These are phyloP conservation scores for Alentia gelatinosa DNA, from an alignment of 2,888 invertebrate genomes.

Conservation along the genomic window DNA sequence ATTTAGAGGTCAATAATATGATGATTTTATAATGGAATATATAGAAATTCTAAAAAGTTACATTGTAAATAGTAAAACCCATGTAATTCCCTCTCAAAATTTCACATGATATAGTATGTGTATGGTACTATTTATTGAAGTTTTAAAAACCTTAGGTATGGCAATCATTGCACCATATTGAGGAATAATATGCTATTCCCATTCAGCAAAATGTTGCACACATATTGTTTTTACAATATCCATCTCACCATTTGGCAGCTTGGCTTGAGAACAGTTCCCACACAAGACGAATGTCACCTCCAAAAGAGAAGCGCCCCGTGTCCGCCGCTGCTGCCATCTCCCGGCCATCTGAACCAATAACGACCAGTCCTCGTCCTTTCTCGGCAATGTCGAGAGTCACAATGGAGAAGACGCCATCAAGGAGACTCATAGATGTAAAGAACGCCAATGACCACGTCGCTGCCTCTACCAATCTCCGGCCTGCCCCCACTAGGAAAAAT, in stretches of 20 bases:
- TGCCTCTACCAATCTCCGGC: neutral
- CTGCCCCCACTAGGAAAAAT: neutral
- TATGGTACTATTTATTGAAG: no score
- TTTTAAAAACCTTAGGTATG: no score
- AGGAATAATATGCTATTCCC: no score
- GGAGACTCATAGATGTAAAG: neutral
- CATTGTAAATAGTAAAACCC: no score
- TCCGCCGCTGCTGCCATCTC: constrained; percentile 10
- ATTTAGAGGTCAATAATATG: no score
- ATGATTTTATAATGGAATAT: no score
- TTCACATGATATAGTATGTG: no score
- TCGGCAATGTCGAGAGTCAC: neutral
- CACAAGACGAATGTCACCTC: neutral
- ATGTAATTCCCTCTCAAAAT: no score
- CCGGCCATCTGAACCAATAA: neutral
- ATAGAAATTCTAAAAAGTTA: no score
- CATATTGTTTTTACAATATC: no score
- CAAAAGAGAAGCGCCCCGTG: neutral
- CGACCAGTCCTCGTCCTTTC: neutral
- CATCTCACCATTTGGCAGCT: neutral
- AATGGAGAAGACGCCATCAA: neutral
- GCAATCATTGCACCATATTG: no score
- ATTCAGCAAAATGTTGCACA: no score
- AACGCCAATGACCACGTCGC: neutral
- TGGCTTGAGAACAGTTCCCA: neutral